phyloP scores from a whole-genome alignment of 2,888 invertebrate species.

The Steinernema carpocapsae region DNA sequence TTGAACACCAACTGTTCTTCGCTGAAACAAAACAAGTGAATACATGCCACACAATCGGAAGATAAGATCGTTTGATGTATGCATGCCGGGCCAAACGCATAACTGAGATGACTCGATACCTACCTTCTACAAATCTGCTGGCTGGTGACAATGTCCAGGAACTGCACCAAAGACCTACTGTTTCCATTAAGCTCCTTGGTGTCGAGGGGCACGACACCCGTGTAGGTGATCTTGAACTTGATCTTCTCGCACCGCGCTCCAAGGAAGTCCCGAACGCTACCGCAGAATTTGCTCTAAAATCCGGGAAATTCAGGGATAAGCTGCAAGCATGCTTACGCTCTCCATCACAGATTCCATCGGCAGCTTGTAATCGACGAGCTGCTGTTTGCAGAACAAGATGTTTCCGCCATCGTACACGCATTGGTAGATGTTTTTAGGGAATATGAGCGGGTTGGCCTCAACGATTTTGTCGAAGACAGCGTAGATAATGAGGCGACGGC shows the following conservation, averaged over 20 bases:
- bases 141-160: slow-evolving; percentile 20
- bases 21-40: slow-evolving; percentile 6
- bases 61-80: too few species aligned
- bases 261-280: neutral
- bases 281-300: neutral
- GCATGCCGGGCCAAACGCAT: neutral
- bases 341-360: neutral
- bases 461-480: neutral
- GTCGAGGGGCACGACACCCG: neutral
- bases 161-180: neutral
- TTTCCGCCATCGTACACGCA: slow-evolving; percentile 12
- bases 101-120: neutral
- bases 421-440: neutral
- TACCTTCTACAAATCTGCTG: neutral
- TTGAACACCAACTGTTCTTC: neutral
- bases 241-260: neutral
- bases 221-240: slow-evolving; percentile 19
- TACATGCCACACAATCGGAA: too few species aligned
- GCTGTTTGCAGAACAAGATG: neutral
- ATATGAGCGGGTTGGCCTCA: neutral
- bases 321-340: neutral
- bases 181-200: neutral
- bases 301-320: neutral
- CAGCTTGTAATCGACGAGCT: neutral
- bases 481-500: neutral